These are phyloP conservation scores for Hapalemur alaotrensis DNA, from an alignment of 2,797 vertebrate genomes.

Conservation along the genomic window DNA sequence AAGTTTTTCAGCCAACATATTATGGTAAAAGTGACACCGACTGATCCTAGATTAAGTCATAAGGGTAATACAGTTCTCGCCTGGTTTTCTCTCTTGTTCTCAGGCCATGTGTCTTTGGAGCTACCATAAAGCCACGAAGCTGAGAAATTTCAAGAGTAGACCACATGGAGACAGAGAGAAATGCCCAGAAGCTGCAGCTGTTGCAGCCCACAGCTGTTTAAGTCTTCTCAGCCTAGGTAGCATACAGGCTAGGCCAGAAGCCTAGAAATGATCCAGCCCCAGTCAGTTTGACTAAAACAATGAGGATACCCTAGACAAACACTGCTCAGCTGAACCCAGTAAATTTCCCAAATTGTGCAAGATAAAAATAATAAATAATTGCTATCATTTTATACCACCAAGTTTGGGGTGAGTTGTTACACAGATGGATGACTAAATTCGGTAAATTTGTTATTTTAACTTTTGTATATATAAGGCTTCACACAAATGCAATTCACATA, in stretches of 20 bases:
- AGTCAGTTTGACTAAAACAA: background rate
- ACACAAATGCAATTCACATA: background rate
- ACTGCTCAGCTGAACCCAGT: background rate
- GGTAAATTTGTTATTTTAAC: background rate
- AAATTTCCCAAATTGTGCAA: background rate
- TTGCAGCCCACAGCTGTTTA: fast-evolving
- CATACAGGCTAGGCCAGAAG: background rate
- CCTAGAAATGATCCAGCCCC: background rate
- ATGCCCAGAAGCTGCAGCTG: fast-evolving
- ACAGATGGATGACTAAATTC: background rate
- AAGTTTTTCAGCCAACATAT: background rate
- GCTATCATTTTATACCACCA: background rate
- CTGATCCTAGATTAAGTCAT: background rate
- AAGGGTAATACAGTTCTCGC: background rate
- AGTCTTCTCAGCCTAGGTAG: background rate
- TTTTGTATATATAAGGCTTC: background rate
- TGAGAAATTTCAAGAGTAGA: background rate
- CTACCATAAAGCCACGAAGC: background rate
- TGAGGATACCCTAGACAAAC: background rate
- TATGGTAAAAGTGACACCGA: background rate
- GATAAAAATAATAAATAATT: background rate
- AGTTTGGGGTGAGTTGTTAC: background rate
- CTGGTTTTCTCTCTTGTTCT: background rate
- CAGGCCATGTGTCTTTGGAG: background rate
- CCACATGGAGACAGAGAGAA: background rate